These are phyloP conservation scores for Neotoxoptera formosana DNA, from an alignment of 1,140 invertebrate genomes.

Conservation along the genomic window DNA sequence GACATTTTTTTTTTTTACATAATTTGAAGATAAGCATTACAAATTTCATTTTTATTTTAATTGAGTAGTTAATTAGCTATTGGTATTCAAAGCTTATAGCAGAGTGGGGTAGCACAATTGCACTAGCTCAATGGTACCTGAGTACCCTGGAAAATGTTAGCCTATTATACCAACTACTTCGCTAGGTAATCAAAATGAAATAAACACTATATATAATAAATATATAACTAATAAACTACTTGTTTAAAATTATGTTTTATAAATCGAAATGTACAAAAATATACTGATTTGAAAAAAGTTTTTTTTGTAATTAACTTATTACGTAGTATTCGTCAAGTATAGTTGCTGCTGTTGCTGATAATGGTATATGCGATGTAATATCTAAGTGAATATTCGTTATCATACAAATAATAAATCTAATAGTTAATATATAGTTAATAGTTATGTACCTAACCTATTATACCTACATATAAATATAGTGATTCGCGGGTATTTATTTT, in stretches of 20 bases:
- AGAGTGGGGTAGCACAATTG: background rate
- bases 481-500: background rate
- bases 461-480: background rate
- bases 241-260: too few relatives aligned
- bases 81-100: background rate
- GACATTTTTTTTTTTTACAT: background rate
- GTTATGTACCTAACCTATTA: background rate
- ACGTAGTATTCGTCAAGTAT: background rate
- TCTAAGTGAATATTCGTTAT: background rate
- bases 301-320: background rate
- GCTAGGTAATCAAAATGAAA: too few relatives aligned
- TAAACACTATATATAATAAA: too few relatives aligned
- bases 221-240: too few relatives aligned
- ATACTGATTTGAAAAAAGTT: too few relatives aligned
- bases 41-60: background rate
- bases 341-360: background rate
- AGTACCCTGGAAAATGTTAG: background rate
- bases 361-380: background rate
- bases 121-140: too few relatives aligned
- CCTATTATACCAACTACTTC: background rate
- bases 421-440: background rate
- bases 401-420: background rate
- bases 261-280: too few relatives aligned
- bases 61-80: background rate
- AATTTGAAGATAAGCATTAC: background rate